Evolutionary conservation across 1,140 invertebrate species (phyloP).

Genomic region (Megalonaias nervosa): DNA sequence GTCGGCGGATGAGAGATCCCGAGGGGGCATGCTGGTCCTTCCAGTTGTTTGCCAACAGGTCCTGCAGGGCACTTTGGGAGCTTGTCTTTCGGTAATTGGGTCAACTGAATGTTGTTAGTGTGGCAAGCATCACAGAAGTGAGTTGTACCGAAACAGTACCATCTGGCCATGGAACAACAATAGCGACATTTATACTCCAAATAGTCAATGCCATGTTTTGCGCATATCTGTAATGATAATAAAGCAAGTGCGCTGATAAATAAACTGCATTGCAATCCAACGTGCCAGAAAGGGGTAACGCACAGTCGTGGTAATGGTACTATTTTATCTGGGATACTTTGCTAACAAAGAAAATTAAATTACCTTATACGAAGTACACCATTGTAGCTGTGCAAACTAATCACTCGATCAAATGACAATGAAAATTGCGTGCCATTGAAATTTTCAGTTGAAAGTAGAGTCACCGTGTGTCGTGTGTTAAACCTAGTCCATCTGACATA

Average conservation of each 20-base stretch:
- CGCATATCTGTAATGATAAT: constrained; percentile 19
- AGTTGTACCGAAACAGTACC: constrained; percentile 40
- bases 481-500: too few species aligned
- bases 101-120: not conserved
- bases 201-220: constrained; percentile 35
- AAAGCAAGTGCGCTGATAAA: not conserved
- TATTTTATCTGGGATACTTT: not conserved
- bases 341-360: not conserved
- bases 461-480: too few species aligned
- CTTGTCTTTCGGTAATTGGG: not conserved
- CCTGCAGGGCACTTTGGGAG: constrained; percentile 38
- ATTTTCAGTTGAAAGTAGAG: too few species aligned
- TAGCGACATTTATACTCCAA: constrained; percentile 46
- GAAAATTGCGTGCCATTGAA: too few species aligned
- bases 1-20: constrained; percentile 31
- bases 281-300: not conserved
- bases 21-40: constrained; percentile 23
- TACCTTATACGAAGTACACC: not conserved
- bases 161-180: constrained; percentile 37
- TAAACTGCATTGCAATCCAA: not conserved
- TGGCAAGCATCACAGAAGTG: constrained; percentile 44
- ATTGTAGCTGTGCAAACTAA: too few species aligned
- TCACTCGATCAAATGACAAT: too few species aligned
- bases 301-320: not conserved
- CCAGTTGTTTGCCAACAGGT: constrained; percentile 30